phyloP scores from a whole-genome alignment of 2,113 vertebrate genomes.

The Holacanthus passer region DNA sequence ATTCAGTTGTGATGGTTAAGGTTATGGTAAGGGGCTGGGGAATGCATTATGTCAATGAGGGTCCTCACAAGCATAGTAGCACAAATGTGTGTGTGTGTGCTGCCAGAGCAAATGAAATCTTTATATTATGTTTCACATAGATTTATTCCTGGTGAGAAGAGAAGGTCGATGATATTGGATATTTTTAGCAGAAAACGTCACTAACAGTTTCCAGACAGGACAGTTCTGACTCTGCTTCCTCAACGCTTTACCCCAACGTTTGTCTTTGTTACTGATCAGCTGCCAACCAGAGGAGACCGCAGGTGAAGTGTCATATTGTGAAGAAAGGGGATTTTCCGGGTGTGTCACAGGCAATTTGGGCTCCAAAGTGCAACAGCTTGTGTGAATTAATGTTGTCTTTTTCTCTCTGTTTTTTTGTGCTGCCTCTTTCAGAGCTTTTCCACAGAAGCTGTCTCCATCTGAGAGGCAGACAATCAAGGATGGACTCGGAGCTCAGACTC shows the following conservation, averaged over 20 bases:
- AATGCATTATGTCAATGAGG: too few relatives aligned
- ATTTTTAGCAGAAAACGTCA: slow-evolving; percentile 40
- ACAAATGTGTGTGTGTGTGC: slow-evolving; percentile 7
- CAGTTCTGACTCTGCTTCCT: slow-evolving; percentile 10
- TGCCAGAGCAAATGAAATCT: slow-evolving; percentile 47
- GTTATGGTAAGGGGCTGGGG: too few relatives aligned
- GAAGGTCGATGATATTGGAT: slow-evolving; percentile 22
- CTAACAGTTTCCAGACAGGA: slow-evolving; percentile 8
- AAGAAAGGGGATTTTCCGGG: slow-evolving; percentile 53
- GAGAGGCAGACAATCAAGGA: slow-evolving; percentile 43
- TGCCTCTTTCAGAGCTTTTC: slow-evolving; percentile 22
- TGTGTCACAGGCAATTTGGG: slow-evolving; percentile 55
- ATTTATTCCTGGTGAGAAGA: slow-evolving; percentile 32
- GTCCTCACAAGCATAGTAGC: too few relatives aligned
- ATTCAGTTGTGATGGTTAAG: too few relatives aligned
- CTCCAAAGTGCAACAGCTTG: slow-evolving; percentile 47
- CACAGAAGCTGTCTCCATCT: slow-evolving; percentile 7
- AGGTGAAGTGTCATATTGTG: slow-evolving; percentile 48
- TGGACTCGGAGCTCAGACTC: slow-evolving; percentile 37
- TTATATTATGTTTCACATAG: slow-evolving; percentile 36
- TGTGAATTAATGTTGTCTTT: slow-evolving; percentile 45
- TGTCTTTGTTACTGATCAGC: slow-evolving; percentile 40
- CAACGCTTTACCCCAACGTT: neutral
- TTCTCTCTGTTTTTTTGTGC: slow-evolving; percentile 21
- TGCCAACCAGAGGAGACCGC: slow-evolving; percentile 24